Conservation (phyloP, 1,140 invertebrate genomes). For the Ganaspis sp. region DNA sequence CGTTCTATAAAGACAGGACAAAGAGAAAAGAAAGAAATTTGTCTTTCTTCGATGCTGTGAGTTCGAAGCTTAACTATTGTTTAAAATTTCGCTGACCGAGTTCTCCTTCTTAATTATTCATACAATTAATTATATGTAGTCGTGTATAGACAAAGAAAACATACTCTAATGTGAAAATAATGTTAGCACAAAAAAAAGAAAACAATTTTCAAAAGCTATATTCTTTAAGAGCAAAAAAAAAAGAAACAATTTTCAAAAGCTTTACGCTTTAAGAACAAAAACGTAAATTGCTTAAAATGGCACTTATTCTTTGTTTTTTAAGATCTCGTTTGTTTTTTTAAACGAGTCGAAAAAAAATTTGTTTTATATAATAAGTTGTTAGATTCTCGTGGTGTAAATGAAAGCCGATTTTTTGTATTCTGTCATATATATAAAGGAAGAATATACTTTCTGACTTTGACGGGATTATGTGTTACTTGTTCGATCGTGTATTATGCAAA, state of each 20-base stretch:
- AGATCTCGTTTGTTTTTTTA: too few relatives aligned
- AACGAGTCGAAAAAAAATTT: too few relatives aligned
- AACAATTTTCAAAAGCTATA: too few relatives aligned
- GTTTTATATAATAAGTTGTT: too few relatives aligned
- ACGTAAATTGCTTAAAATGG: too few relatives aligned
- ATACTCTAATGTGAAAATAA: too few relatives aligned
- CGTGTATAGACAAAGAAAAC: too few relatives aligned
- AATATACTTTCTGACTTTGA: background rate
- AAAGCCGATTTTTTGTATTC: background rate
- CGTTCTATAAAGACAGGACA: background rate
- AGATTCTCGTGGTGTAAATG: background rate
- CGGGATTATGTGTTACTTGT: conserved; percentile 15
- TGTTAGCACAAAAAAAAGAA: too few relatives aligned
- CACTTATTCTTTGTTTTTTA: too few relatives aligned
- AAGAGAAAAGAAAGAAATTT: background rate
- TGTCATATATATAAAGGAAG: background rate
- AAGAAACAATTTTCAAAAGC: too few relatives aligned
- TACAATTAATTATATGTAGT: background rate
- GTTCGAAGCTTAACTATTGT: background rate
- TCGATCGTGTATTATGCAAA: conserved; percentile 14
- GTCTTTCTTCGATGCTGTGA: background rate
- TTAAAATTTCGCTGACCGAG: background rate
- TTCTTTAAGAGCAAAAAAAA: too few relatives aligned
- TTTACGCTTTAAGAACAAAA: too few relatives aligned
- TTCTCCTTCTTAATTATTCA: background rate